Base-by-base conservation (phyloP, 37 sponge, comb jelly and placozoan species). In the Beroe forskalii region DNA sequence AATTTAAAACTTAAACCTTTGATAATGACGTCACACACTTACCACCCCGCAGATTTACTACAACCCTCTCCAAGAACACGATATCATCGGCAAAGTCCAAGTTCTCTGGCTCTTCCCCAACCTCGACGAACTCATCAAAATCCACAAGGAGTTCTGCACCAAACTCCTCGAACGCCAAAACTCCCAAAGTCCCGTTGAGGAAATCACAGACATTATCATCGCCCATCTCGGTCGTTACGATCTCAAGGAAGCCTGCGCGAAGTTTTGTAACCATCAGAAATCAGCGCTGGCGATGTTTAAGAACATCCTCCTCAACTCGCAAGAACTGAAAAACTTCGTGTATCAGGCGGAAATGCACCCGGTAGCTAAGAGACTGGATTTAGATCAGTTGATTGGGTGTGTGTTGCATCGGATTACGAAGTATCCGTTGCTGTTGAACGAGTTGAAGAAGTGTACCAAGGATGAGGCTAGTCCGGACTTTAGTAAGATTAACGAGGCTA, bases 251-350 rank as follows among this genome's bases (percentile, higher is more conserved):
- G 75, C 75, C 39, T 72, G 75, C 35, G 75, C 75, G 6, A 72
- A 72, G 75, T 72, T 72, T 20, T 72, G 75, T 20, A 72, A 72
- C 39, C 75, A 72, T 20, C 75, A 72, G 75, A 72, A 72, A 37
- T 72, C 75, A 35, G 75, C 75, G 31, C 39, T 72, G 14, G 75
- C 75, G 20, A 72, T 72, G 75, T 72, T 72, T 32, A 72, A 72
- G 22, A 4, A 63, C 66, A 63, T 20, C 20, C 25, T 23, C 24
- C 66, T 28, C 28, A 63, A 63, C 66, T 28, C 28, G 20, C 23
- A 14, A 12, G 75, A 72, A 14, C 75, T 72, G 36, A 72, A 72
- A 3, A 32, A 72, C 75, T 72, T 37, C 39, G 14, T 36, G 31
- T 32, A 72, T 30, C 75, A 72, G 39, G 75, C 75, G 1, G 75